These are phyloP conservation scores for Dryoscopus gambensis DNA, from an alignment of 2,113 vertebrate genomes.

Conservation along the genomic window DNA sequence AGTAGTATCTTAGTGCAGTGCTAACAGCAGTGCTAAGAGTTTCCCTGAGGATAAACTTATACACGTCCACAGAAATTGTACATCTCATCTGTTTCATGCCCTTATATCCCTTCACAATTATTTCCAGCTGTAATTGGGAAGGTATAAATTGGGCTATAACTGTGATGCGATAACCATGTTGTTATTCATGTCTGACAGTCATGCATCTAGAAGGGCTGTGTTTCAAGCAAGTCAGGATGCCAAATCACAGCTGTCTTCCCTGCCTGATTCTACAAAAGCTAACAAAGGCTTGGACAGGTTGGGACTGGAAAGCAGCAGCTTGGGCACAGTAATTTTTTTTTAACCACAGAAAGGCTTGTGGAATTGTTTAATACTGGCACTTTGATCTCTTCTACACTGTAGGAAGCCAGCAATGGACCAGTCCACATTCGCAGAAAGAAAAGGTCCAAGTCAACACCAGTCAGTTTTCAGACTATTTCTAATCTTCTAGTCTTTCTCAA, in stretches of 20 bases:
- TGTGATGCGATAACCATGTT: accelerated
- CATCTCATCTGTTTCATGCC: not conserved
- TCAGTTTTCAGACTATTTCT: not conserved
- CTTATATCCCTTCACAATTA: not conserved
- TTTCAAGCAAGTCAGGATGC: not conserved
- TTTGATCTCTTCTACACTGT: not conserved
- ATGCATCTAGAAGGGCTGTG: not conserved
- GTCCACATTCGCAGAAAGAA: not conserved
- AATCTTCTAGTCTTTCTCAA: not conserved
- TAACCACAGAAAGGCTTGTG: not conserved
- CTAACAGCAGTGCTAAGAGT: not conserved
- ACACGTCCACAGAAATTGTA: accelerated
- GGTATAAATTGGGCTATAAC: not conserved
- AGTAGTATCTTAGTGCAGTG: not conserved
- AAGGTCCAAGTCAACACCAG: not conserved
- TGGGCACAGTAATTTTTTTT: not conserved
- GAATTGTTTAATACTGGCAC: not conserved
- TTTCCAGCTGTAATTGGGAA: not conserved
- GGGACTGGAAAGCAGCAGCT: not conserved
- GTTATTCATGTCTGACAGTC: not conserved
- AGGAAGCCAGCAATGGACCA: not conserved
- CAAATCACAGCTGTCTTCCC: not conserved
- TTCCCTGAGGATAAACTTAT: not conserved
- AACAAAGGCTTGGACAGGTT: not conserved
- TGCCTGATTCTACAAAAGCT: not conserved